Conservation (phyloP, 2,113 vertebrate genomes). For the Psephotus haematonotus region DNA sequence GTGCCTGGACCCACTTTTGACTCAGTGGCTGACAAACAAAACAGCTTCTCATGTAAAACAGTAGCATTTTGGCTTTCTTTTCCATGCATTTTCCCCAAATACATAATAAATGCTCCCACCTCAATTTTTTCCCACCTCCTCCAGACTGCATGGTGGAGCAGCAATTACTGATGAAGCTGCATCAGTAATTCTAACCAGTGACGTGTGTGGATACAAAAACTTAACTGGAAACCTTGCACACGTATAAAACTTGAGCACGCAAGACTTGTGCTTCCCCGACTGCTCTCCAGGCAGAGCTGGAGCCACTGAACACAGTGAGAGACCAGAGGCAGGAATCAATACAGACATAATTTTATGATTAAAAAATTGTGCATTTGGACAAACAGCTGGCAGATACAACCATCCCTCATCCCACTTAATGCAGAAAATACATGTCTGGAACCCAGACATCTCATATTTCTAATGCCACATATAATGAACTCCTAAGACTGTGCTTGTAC, state of each 20-base stretch:
- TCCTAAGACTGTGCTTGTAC: slow-evolving; percentile 10
- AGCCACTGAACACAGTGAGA: not conserved
- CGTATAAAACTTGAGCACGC: not conserved
- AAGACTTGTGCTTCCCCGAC: not conserved
- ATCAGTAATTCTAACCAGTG: not conserved
- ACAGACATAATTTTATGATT: slow-evolving; percentile 35
- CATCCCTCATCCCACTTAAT: not conserved
- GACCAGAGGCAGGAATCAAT: not conserved
- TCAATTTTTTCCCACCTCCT: not conserved
- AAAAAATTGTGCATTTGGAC: slow-evolving; percentile 36
- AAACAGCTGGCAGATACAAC: slow-evolving; percentile 13
- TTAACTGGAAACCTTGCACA: not conserved
- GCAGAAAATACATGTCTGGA: slow-evolving; percentile 23
- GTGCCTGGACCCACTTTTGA: not conserved
- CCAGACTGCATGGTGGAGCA: not conserved
- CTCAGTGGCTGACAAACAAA: not conserved
- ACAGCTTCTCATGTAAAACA: not conserved
- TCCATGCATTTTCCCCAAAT: not conserved
- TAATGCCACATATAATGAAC: not conserved
- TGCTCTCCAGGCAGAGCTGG: not conserved
- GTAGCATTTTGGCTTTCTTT: not conserved
- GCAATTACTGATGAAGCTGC: not conserved
- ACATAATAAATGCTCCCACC: not conserved
- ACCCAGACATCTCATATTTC: not conserved
- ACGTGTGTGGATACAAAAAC: not conserved